Base-by-base conservation (phyloP, 2,797 vertebrate genomes). In the Podarcis lilfordi region DNA sequence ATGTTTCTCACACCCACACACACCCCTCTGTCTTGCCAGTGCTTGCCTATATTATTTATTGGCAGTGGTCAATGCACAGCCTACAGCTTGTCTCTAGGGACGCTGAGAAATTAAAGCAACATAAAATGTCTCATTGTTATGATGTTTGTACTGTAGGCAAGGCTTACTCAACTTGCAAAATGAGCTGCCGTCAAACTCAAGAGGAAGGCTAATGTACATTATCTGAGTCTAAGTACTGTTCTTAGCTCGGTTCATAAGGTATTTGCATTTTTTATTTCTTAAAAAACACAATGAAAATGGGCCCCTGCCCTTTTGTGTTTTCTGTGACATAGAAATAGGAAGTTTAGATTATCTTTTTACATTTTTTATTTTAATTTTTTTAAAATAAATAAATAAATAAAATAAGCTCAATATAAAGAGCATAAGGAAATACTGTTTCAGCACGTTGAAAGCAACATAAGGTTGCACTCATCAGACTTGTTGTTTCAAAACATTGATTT, bases 131-230 rank as follows among this genome's bases (percentile, higher is more conserved):
- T 77, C 6, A 90, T 77, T 91, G 91, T 95, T 89, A 84, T 8
- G 92, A 87, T 84, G 15, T 81, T 77, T 92, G 91, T 11, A 78
- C 81, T 95, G 88, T 37, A 87, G 84, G n/a, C 35, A 94, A 91
- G 90, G 93, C 89, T 86, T 91, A 94, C 92, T 50, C 91, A 82
- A 69, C 15, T 84, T 93, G 85, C 90, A 92, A 95, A 96, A 92
- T 86, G 69, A 95, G 79, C 59, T 64, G 71, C 87, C 64, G 66
- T 89, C 50, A 85, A 25, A 89, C 11, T 82, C 50, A 76, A 9
- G n/a, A 87, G 85, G 35, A 92, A 89, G 59, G 27, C 72, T 89
- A 94, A 71, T 61, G 29, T 43, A 91, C 25, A n/a, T 82, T 89
- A 84, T 61, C 89, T 45, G 80, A 78, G 88, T 3, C 75, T 82